Evolutionary conservation across 2,113 vertebrate genomes (phyloP).

Genomic region (human (Homo sapiens)): GRCh38 chr17:61486501-61487000

Average conservation of each 20-base stretch:
- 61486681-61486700: not conserved
- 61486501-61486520: slow-evolving; percentile 72
- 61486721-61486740: slow-evolving; percentile 59
- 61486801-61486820: slow-evolving; percentile 66
- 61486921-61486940: slow-evolving; percentile 81
- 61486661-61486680: not conserved
- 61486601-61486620: not conserved
- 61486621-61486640: not conserved
- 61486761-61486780: slow-evolving; percentile 69
- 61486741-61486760: slow-evolving; percentile 81
- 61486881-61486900: slow-evolving; percentile 84
- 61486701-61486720: slow-evolving; percentile 27
- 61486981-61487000: slow-evolving; percentile 25
- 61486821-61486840: slow-evolving; percentile 77
- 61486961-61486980: slow-evolving; percentile 79
- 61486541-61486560: not conserved
- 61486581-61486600: not conserved
- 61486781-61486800: slow-evolving; percentile 71
- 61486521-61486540: slow-evolving; percentile 46
- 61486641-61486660: not conserved
- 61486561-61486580: not conserved
- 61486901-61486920: slow-evolving; percentile 82
- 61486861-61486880: slow-evolving; percentile 83
- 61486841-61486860: slow-evolving; percentile 56
- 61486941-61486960: slow-evolving; percentile 78